Evolutionary conservation across 1,140 invertebrate species (phyloP), one percentile per base, ranked within the genome.

Genomic region (Ceratoteleas bidentatus): DNA sequence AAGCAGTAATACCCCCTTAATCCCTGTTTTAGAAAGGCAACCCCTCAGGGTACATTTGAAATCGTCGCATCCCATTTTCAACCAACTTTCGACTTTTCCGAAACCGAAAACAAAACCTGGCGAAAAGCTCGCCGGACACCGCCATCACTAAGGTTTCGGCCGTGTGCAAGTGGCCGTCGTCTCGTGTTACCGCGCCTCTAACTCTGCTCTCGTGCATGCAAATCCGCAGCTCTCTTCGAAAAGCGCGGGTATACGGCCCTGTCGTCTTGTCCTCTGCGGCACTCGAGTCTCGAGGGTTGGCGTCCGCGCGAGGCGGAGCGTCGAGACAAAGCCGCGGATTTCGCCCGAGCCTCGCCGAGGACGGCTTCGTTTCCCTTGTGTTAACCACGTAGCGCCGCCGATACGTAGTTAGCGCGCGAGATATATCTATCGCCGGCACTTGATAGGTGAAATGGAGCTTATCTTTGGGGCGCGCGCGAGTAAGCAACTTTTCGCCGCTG

Each of bases 281-380:
- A 86, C 85, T 88, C 83, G 80, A 79, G 78, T 4, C 43, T 7
- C 1, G 83, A 33, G 45, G 61, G 57, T 10, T 40, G 61, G 70
- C 6, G 40, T 8, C 40, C 11, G 47, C 11, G 52, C 24, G 52
- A 15, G 38, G 8, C 10, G 50, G 53, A 52, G 72, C 34, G 61
- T 85, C 84, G 87, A 88, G 85, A 90, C 88, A 89, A 88, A 89
- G 84, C 83, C 84, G 80, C 49, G 85, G 85, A 87, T 88, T 88
- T 85, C 83, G 24, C 24, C 81, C 72, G 84, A 89, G 85, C 88
- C 87, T 88, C 87, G 87, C 75, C 86, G 85, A 85, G 85, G 81
- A 83, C 69, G 87, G 84, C 83, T 85, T 85, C 81, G 81, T 84
- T 83, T 80, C 72, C 75, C 83, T 77, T 62, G 72, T 82, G 61